phyloP scores from a whole-genome alignment of 2,888 invertebrate species.

The Orgyia antiqua region DNA sequence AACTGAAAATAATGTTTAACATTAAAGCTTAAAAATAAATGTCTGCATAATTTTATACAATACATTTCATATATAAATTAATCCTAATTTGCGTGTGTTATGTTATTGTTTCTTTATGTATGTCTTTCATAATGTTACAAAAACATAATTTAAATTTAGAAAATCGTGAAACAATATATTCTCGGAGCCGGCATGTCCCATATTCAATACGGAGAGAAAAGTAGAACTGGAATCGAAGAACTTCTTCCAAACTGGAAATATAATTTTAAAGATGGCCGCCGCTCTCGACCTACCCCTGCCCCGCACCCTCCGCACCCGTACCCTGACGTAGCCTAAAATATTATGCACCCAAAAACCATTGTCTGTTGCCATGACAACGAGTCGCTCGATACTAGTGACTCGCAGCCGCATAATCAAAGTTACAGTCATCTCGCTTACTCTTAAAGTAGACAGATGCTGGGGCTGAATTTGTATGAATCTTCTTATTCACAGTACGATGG shows the following conservation, averaged over 20 bases:
- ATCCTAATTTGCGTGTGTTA: too few relatives aligned
- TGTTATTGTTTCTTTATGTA: too few relatives aligned
- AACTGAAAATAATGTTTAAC: too few relatives aligned
- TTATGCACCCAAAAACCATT: conserved; percentile 79
- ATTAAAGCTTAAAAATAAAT: too few relatives aligned
- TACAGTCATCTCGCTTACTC: conserved; percentile 70
- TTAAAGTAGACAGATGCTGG: conserved; percentile 54
- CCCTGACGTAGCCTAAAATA: conserved; percentile 75
- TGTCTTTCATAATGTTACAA: too few relatives aligned
- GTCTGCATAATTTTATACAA: too few relatives aligned
- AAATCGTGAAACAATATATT: too few relatives aligned
- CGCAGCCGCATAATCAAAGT: conserved; percentile 54
- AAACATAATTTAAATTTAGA: too few relatives aligned
- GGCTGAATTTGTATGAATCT: conserved; percentile 54
- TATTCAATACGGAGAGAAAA: conserved; percentile 42
- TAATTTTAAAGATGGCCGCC: conserved; percentile 77
- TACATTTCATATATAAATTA: too few relatives aligned
- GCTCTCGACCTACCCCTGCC: conserved; percentile 50
- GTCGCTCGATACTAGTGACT: conserved; percentile 67
- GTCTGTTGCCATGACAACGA: conserved; percentile 76
- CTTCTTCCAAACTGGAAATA: conserved; percentile 72
- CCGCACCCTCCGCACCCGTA: conserved; percentile 42
- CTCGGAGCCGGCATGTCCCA: too few relatives aligned
- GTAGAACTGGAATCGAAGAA: conserved; percentile 57
- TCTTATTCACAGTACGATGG: conserved; percentile 59